phyloP scores from a whole-genome alignment of 2,888 invertebrate genomes.

The Lamproptera curius region DNA sequence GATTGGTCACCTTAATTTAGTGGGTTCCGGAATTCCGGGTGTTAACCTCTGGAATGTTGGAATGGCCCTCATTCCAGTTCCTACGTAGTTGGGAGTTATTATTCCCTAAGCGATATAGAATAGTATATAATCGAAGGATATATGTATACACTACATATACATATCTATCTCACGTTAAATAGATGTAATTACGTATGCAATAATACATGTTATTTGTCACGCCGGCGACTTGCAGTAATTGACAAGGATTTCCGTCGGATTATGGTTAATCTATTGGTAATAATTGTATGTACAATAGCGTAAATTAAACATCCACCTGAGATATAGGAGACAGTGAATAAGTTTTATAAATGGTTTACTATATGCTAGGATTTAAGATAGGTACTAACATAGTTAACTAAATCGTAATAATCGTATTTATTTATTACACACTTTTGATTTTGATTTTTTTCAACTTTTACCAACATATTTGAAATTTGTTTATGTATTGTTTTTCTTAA shows the following conservation, averaged over 20 bases:
- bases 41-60: constrained; percentile 51
- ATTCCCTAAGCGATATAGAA: constrained; percentile 14
- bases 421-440: too few species aligned
- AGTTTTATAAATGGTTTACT: too few species aligned
- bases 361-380: too few species aligned
- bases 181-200: constrained; percentile 2
- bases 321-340: constrained; percentile 1
- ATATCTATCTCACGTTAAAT: constrained; percentile 2
- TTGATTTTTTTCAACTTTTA: too few species aligned
- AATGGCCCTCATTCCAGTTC: constrained; percentile 55
- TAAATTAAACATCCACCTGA: constrained; percentile 20
- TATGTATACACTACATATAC: background rate
- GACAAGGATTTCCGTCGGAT: constrained; percentile 23
- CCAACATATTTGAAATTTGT: too few species aligned
- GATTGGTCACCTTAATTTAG: constrained; percentile 53
- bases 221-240: constrained; percentile 21
- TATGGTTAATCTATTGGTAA: constrained; percentile 22
- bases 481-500: too few species aligned
- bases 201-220: constrained; percentile 4
- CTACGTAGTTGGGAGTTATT: constrained; percentile 26
- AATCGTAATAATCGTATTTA: too few species aligned
- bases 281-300: constrained; percentile 23
- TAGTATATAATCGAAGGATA: constrained; percentile 2
- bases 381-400: too few species aligned
- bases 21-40: constrained; percentile 49